Base-by-base conservation (phyloP, 1,140 invertebrate species). In the Drosophila kepulauana region DNA sequence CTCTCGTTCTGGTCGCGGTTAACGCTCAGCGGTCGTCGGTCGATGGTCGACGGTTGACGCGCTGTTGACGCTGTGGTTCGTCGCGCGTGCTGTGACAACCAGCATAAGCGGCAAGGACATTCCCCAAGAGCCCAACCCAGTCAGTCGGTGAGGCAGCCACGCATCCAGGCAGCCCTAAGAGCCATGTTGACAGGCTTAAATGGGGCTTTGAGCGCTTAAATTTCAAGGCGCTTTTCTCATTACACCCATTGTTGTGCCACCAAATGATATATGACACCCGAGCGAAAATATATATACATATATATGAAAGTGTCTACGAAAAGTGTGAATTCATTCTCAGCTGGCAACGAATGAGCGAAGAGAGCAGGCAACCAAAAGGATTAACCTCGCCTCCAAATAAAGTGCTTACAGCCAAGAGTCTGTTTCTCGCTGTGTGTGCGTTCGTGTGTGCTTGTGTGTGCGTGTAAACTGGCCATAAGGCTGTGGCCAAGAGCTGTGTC, bases 261-360 rank as follows among this genome's bases (percentile, higher is more conserved):
- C 41, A 73, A 68, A 71, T 73, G 68, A 73, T 57, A 69, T 67
- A 69, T 75, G 74, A 63, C 33, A 58, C 30, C 51, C 72, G 57
- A 43, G 64, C 65, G 67, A 7, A 54, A 77, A 79, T 38, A 38
- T 38, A 25, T 25, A 25, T 16, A 16, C 3, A 20, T 33, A 20
- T 20, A 20, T 20, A 33, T 64, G 78, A 78, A 71, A 67, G 85
- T 84, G 81, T 69, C 75, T 58, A 54, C 54, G 58, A 54, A 74
- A 80, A 84, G 82, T 81, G 81, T 70, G 73, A 75, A 85, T 82
- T 82, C 66, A 79, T 67, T 57, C 49, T 58, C 33, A 73, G 59
- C 16, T 35, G 20, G 20, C 20, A 10, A 2, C 35, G 35, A 10
- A 10, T 3, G 35, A 38, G 7, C 7, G 35, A 8, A 33, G 30